These are phyloP conservation scores for Charadrius vociferus DNA, from an alignment of 2,113 vertebrate genomes.

Conservation along the genomic window DNA sequence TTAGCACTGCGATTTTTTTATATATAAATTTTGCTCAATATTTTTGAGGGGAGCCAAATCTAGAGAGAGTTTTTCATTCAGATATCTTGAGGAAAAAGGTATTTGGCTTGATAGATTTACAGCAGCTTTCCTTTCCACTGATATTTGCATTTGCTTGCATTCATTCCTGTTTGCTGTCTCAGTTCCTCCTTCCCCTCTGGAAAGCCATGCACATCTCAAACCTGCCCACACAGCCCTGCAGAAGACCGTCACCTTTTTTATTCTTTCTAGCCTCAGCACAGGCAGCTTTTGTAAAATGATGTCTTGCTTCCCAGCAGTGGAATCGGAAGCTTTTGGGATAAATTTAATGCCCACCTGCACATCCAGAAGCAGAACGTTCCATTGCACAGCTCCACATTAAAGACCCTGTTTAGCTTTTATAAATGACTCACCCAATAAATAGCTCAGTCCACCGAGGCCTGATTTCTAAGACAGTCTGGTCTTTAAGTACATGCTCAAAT, in stretches of 20 bases:
- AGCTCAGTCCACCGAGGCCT: background rate
- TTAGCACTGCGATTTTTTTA: background rate
- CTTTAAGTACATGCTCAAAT: background rate
- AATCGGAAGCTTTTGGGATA: background rate
- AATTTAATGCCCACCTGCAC: background rate
- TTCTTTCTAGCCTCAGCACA: background rate
- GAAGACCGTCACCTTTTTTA: background rate
- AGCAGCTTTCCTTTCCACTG: background rate
- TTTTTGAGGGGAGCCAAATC: background rate
- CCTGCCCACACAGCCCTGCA: background rate
- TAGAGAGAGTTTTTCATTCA: background rate
- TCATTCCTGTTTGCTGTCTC: background rate
- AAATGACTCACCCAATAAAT: background rate
- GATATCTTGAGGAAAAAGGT: background rate
- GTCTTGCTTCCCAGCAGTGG: background rate
- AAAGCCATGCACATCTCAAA: background rate
- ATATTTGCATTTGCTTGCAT: background rate
- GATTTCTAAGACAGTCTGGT: background rate
- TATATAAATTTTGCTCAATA: background rate
- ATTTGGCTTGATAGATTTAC: background rate
- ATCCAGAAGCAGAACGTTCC: background rate
- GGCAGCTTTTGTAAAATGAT: background rate
- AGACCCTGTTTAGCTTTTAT: slow-evolving; percentile 19
- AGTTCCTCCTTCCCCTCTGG: background rate
- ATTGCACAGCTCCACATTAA: background rate